A percentile compares a stretch with the other conserved stretches of the same genome.
These are phyloP conservation scores for Spea multiplicata DNA, from an alignment of 2,113 vertebrate species.

Conservation along the genomic window DNA sequence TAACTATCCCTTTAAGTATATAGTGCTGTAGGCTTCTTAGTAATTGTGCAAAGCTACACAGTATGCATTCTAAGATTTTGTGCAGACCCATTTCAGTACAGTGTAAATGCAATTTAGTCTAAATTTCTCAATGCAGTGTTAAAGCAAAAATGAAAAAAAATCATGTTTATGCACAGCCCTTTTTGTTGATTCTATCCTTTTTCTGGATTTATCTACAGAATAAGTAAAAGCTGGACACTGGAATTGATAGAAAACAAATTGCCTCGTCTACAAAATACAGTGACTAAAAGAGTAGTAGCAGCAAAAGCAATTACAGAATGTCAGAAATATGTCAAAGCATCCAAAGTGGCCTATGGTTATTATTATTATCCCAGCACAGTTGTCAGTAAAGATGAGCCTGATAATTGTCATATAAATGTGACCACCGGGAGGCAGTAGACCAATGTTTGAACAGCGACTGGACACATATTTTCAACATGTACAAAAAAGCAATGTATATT, in stretches of 20 bases:
- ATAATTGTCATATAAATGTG: not conserved
- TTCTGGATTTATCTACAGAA: conserved; percentile 57
- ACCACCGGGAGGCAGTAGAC: conserved; percentile 28
- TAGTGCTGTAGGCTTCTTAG: too few species aligned
- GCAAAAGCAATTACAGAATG: conserved; percentile 66
- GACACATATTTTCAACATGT: not conserved
- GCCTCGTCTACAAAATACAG: conserved; percentile 62
- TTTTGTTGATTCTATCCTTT: conserved; percentile 25
- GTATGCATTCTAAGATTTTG: too few species aligned
- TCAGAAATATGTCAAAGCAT: conserved; percentile 62
- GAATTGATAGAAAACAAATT: conserved; percentile 75
- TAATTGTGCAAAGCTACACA: too few species aligned
- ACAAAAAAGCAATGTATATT: too few species aligned
- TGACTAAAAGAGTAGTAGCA: conserved; percentile 61
- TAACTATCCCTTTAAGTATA: too few species aligned
- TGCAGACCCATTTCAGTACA: too few species aligned
- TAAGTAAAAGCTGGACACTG: conserved; percentile 60
- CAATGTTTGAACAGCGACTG: not conserved
- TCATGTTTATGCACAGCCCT: not conserved
- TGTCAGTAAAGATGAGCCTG: conserved; percentile 27
- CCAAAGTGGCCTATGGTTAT: conserved; percentile 30
- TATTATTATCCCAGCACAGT: conserved; percentile 26
- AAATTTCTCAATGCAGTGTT: too few species aligned
- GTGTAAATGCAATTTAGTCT: too few species aligned
- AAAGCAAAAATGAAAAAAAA: too few species aligned